phyloP scores from a whole-genome alignment of 2,888 invertebrate genomes.

The Zeuzera pyrina region DNA sequence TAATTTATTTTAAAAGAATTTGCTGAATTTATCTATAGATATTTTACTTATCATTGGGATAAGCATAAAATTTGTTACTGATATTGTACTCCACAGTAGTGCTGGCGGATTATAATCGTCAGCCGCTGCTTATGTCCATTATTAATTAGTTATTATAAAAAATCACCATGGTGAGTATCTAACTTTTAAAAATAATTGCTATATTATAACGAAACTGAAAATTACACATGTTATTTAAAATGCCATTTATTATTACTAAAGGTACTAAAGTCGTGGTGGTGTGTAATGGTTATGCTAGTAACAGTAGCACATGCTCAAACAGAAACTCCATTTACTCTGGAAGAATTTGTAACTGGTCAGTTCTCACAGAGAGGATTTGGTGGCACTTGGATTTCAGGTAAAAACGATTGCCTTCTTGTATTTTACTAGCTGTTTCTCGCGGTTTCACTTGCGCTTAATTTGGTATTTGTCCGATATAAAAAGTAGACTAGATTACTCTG shows the following conservation, averaged over 20 bases:
- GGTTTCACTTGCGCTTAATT: too few relatives aligned
- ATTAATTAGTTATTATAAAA: neutral
- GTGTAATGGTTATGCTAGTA: slow-evolving; percentile 29
- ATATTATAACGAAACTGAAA: too few relatives aligned
- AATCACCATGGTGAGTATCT: neutral
- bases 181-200: neutral
- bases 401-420: too few relatives aligned
- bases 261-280: slow-evolving; percentile 30
- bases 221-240: too few relatives aligned
- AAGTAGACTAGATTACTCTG: too few relatives aligned
- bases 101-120: slow-evolving; percentile 42
- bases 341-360: slow-evolving; percentile 47
- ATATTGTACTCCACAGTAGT: slow-evolving; percentile 40
- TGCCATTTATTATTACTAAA: too few relatives aligned
- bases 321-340: slow-evolving; percentile 44
- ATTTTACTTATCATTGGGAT: slow-evolving; percentile 47
- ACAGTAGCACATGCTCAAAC: slow-evolving; percentile 31
- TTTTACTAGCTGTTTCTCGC: too few relatives aligned
- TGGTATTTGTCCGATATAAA: too few relatives aligned
- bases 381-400: slow-evolving; percentile 79
- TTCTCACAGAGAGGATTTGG: slow-evolving; percentile 64
- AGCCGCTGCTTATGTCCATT: slow-evolving; percentile 25
- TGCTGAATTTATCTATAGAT: slow-evolving; percentile 39
- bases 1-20: too few relatives aligned
- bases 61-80: slow-evolving; percentile 32